Conservation (phyloP, 2,113 vertebrate genomes). For the Eonycteris spelaea region DNA sequence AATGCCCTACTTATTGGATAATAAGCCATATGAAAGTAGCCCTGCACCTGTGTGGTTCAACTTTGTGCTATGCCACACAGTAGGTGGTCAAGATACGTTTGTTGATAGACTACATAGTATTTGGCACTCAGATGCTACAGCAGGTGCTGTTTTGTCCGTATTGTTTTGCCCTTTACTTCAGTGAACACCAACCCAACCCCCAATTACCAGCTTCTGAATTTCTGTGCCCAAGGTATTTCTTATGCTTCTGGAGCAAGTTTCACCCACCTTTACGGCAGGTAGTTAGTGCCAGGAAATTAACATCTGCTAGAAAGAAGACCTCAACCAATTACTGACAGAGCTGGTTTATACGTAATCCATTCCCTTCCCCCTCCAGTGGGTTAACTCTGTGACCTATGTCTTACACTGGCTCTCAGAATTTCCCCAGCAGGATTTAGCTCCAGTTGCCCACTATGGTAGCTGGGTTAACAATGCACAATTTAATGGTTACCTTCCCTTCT, state of each 20-base stretch:
- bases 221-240: not conserved
- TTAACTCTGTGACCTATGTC: not conserved
- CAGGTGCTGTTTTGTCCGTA: not conserved
- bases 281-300: not conserved
- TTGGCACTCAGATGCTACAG: not conserved
- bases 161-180: not conserved
- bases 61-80: not conserved
- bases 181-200: not conserved
- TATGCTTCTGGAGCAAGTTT: not conserved
- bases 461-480: not conserved
- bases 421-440: not conserved
- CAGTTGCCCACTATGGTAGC: not conserved
- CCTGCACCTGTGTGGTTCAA: not conserved
- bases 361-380: not conserved
- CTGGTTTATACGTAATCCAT: not conserved
- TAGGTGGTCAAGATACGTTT: not conserved
- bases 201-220: not conserved
- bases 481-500: not conserved
- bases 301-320: constrained; percentile 25
- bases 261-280: not conserved
- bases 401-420: not conserved
- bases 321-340: not conserved
- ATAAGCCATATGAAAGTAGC: not conserved
- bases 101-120: not conserved
- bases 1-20: not conserved